A percentile compares a stretch with the other conserved stretches of the same genome.
Conservation (phyloP, 2,113 vertebrate genomes). For the Aegithalos caudatus region DNA sequence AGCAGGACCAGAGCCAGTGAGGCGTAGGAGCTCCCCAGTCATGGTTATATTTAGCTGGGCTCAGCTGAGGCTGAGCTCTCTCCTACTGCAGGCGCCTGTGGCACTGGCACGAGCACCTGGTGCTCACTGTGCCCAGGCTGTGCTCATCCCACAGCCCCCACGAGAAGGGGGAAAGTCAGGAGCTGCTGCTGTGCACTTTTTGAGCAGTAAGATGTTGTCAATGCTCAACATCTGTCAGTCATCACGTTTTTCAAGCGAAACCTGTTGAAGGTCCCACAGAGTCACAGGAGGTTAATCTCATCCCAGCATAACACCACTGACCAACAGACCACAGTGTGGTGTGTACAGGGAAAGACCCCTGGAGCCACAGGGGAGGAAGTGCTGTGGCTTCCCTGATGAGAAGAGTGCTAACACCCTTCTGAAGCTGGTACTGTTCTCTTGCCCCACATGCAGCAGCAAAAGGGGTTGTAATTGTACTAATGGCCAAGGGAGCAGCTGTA, state of each 20-base stretch:
- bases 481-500: background rate
- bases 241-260: background rate
- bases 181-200: background rate
- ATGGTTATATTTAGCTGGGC: background rate
- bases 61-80: background rate
- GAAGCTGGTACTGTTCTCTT: background rate
- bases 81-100: accelerated
- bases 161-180: background rate
- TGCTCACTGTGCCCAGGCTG: accelerated
- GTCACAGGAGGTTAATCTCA: background rate
- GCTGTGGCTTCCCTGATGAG: background rate
- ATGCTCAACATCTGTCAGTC: background rate
- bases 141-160: background rate
- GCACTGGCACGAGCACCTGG: background rate
- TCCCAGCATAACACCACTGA: background rate
- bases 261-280: accelerated
- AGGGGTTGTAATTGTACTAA: background rate
- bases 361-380: background rate
- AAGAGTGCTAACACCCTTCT: background rate
- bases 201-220: background rate
- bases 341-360: background rate
- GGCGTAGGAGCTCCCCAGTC: background rate
- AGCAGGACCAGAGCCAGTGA: accelerated
- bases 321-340: background rate
- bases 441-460: background rate